These are phyloP conservation scores for Standfussiana lucernea DNA, from an alignment of 2,888 invertebrate genomes.

Conservation along the genomic window DNA sequence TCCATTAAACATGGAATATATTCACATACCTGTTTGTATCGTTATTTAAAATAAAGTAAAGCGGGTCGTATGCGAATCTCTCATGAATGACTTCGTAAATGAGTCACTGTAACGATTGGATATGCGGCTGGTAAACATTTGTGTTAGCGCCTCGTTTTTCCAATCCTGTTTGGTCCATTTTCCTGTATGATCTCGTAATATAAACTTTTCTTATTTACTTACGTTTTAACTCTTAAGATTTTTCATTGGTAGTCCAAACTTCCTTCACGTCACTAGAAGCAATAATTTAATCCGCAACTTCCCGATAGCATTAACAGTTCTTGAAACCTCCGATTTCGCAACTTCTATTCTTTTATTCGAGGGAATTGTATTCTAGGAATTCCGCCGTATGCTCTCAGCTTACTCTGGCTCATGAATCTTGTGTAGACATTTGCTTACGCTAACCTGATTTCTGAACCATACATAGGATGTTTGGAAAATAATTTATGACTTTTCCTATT, in stretches of 20 bases:
- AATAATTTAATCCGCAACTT: conserved; percentile 37
- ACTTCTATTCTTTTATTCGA: conserved; percentile 54
- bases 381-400: conserved; percentile 50
- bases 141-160: conserved; percentile 36
- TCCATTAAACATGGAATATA: conserved; percentile 58
- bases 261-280: conserved; percentile 1
- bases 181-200: conserved; percentile 14
- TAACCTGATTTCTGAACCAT: conserved; percentile 62
- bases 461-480: conserved; percentile 66
- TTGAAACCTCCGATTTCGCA: conserved; percentile 46
- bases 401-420: conserved; percentile 69
- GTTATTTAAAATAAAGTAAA: conserved; percentile 36
- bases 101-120: conserved; percentile 41
- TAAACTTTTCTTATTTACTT: conserved; percentile 33
- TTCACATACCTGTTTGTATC: conserved; percentile 24
- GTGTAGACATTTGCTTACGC: conserved; percentile 69
- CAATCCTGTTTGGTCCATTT: conserved; percentile 31
- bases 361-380: conserved; percentile 62
- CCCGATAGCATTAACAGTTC: conserved; percentile 54
- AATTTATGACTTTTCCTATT: conserved; percentile 64
- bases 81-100: conserved; percentile 42
- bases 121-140: conserved; percentile 47
- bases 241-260: not conserved
- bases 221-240: conserved; percentile 11
- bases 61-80: conserved; percentile 36